phyloP scores from a whole-genome alignment of 2,797 vertebrate species.

The Chelon labrosus region DNA sequence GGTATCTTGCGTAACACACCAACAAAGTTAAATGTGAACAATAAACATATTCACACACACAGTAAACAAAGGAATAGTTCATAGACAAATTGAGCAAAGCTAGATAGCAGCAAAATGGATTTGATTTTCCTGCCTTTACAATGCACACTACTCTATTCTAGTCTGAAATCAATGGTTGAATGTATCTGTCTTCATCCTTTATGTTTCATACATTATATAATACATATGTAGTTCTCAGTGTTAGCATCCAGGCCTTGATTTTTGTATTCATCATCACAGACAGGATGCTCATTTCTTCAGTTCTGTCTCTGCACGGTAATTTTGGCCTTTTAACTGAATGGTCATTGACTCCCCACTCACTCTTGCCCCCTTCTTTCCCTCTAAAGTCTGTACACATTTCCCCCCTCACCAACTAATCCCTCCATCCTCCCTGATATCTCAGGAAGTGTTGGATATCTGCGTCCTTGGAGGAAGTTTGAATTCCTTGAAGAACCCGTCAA shows the following conservation, averaged over 20 bases:
- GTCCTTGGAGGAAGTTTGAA: conserved; percentile 48
- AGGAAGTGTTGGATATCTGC: conserved; percentile 55
- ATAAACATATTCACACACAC: conserved; percentile 58
- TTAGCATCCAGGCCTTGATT: conserved; percentile 28
- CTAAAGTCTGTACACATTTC: conserved; percentile 70
- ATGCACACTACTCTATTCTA: neutral
- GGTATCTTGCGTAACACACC: conserved; percentile 68
- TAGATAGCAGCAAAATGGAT: conserved; percentile 10
- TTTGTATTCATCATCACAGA: conserved; percentile 57
- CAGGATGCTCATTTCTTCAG: conserved; percentile 64
- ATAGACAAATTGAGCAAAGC: conserved; percentile 24
- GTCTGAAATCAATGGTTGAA: conserved; percentile 3
- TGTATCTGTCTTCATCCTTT: neutral
- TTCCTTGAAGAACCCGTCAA: conserved; percentile 46
- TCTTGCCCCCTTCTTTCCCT: conserved; percentile 56
- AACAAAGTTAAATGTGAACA: conserved; percentile 50
- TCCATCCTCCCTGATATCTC: conserved; percentile 64
- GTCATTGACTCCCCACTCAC: conserved; percentile 75
- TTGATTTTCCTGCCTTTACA: conserved; percentile 1
- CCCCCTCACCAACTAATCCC: conserved; percentile 66
- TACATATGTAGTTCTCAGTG: conserved; percentile 2
- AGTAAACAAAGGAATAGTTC: conserved; percentile 30
- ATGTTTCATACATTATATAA: conserved; percentile 6
- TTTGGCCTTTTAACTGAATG: conserved; percentile 71
- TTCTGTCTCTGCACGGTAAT: conserved; percentile 57